Evolutionary conservation across 2,888 invertebrate genomes (phyloP).

Genomic region (Hydriomena furcata): DNA sequence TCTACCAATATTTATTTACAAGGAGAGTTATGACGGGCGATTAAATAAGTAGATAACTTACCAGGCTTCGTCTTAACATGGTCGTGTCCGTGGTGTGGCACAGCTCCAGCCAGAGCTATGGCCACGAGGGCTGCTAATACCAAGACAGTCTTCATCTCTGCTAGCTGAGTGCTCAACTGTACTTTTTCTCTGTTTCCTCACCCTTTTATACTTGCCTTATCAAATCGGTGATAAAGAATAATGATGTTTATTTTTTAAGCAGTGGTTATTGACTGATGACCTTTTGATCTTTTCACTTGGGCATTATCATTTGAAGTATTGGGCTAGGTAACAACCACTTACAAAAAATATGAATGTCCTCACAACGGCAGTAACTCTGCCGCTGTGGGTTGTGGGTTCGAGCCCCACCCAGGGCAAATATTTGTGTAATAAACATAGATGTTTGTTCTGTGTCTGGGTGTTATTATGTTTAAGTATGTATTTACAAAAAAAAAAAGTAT

Average conservation of each 20-base stretch:
- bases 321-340: neutral
- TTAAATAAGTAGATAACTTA: slow-evolving; percentile 29
- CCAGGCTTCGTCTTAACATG: slow-evolving; percentile 48
- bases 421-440: too few relatives aligned
- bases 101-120: slow-evolving; percentile 57
- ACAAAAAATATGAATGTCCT: too few relatives aligned
- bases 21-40: neutral
- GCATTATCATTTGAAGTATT: neutral
- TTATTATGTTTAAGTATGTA: too few relatives aligned
- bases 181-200: slow-evolving; percentile 13
- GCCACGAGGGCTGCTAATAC: slow-evolving; percentile 67
- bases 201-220: slow-evolving; percentile 42
- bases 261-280: slow-evolving; percentile 5
- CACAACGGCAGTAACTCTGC: too few relatives aligned
- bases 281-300: slow-evolving; percentile 6
- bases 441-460: too few relatives aligned
- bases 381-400: too few relatives aligned
- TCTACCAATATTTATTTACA: too few relatives aligned
- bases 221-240: neutral
- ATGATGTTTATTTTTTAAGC: slow-evolving; percentile 8
- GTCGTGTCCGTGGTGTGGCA: slow-evolving; percentile 38
- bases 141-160: slow-evolving; percentile 76
- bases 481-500: too few relatives aligned
- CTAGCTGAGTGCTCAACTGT: slow-evolving; percentile 63
- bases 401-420: too few relatives aligned